Percentiles rank a stretch among this genome's conserved stretches.
These are phyloP conservation scores for Homalodisca vitripennis DNA, from an alignment of 1,140 invertebrate genomes.

Conservation along the genomic window DNA sequence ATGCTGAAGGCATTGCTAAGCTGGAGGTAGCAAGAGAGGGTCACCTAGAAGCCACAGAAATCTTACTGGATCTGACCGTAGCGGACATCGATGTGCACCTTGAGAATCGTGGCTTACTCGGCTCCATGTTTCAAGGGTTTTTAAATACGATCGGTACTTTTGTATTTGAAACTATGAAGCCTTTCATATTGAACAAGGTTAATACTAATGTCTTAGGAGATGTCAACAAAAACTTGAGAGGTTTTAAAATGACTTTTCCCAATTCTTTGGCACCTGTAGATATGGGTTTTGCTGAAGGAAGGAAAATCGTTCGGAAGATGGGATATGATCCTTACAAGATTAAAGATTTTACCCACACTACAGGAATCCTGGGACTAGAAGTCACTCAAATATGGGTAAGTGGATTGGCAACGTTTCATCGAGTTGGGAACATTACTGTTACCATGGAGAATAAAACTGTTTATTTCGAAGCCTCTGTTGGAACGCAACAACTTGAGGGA, in stretches of 20 bases:
- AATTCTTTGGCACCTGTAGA: slow-evolving; percentile 85
- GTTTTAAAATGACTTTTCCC: slow-evolving; percentile 69
- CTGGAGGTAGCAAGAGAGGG: slow-evolving; percentile 71
- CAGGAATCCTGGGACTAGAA: slow-evolving; percentile 65
- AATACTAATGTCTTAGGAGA: slow-evolving; percentile 59
- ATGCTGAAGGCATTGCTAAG: slow-evolving; percentile 60
- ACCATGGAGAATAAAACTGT: slow-evolving; percentile 68
- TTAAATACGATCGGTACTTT: slow-evolving; percentile 76
- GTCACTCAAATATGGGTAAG: slow-evolving; percentile 68
- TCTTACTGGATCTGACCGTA: slow-evolving; percentile 76
- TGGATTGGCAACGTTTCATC: slow-evolving; percentile 75
- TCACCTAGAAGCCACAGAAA: slow-evolving; percentile 70
- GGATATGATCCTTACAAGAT: slow-evolving; percentile 69
- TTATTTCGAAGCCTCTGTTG: slow-evolving; percentile 65
- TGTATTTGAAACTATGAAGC: slow-evolving; percentile 82
- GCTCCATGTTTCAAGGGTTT: slow-evolving; percentile 68
- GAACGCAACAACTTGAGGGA: slow-evolving; percentile 74
- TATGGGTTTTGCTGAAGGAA: slow-evolving; percentile 69
- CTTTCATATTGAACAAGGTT: slow-evolving; percentile 73
- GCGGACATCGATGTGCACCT: slow-evolving; percentile 76
- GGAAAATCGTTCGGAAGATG: slow-evolving; percentile 67
- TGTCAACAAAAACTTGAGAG: slow-evolving; percentile 42
- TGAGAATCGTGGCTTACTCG: slow-evolving; percentile 72
- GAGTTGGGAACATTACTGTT: slow-evolving; percentile 73
- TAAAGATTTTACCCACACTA: slow-evolving; percentile 65